Evolutionary conservation across 1,140 invertebrate genomes (phyloP), one percentile per base, ranked within the genome.

Genomic region (Ditylenchus dipsaci): DNA sequence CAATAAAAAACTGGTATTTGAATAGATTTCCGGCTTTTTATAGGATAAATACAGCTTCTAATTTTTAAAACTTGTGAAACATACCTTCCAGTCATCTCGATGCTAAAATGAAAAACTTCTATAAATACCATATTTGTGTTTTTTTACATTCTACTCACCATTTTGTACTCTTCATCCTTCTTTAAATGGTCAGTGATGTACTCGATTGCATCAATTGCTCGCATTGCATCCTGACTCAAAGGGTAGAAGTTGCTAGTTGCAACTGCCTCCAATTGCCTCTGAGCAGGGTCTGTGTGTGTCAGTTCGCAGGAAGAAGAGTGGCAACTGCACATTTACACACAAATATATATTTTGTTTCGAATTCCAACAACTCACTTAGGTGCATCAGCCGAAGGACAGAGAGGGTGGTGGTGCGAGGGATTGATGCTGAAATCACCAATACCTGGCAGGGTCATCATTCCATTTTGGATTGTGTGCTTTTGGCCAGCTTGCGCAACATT

Each of bases 371-470:
- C 59, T 8, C n/a, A 43, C 59, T 79, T 64, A 58, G 58, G 29
- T 23, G 42, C 73, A 21, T 79, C 76, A 23, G 76, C 53, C 30
- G 78, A 75, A 11, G 81, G 79, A 58, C 79, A 81, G 29, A 71
- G 70, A 19, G 82, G 79, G 66, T 80, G 78, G 61, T 80, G 79
- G 19, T 72, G 61, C 13, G 65, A 38, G 23, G 78, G 71, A 17
- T 33, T 74, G 23, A 76, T 68, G 29, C 68, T 66, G 53, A 81
- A 81, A 33, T 79, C 65, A n/a, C 79, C 81, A 17, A 81, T 49
- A 15, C 79, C 79, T 3, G 79, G 78, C 1, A 81, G 58, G n/a
- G 68, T 73, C 57, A 81, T 82, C 11, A 75, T 42, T 1, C 78
- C 76, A 57, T 69, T 79, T 69, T 66, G 23, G 38, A 29, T 38